Evolutionary conservation across 2,888 invertebrate genomes (phyloP), one percentile per base, ranked within the genome.

Genomic region (Tribolium freemani): DNA sequence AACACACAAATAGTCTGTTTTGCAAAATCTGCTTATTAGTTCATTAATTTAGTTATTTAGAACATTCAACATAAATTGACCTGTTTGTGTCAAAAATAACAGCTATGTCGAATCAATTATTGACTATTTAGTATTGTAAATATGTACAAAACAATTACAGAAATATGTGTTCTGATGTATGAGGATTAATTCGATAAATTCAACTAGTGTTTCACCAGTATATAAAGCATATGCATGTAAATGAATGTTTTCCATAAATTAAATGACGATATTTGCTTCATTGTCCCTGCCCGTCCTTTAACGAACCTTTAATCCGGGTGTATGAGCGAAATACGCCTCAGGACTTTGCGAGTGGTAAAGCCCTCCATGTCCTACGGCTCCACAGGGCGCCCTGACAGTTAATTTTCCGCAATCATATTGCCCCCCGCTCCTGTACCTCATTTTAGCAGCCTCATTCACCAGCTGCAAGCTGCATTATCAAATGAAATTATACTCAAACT

Each of bases 341-440:
- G 98, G 97, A 85, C 96, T 96, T 88, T 99, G 99, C 3, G 99
- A 99, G 88, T 99, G 99, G 87, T 99, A 99, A 0, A 98, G 90
- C 0, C 93, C 98, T 0, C 99, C 99, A 87, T 99, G 99, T 0
- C 99, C 99, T 1, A 99, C 99, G 0, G 99, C 99, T n/a, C 96
- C 94, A 87, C 96, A 95, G 0, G 99, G 98, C 0, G 97, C 90
- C 45, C 99, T 90, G 44, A 99, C 90, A 0, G 99, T 99, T 64
- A 99, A 88, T 53, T 91, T 93, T 0, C 99, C 99, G 85, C 97
- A 97, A 76, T 95, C 90, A 85, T 93, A 98, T 82, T 91, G 88
- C 13, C 94, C 94, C 1, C 98, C 99, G 77, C 96, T 96, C 13
- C 99, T 90, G 86, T 98, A 99, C 11, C 99, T 90, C 77, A 90